phyloP scores from a whole-genome alignment of 2,888 invertebrate species.

The Icerya purchasi region DNA sequence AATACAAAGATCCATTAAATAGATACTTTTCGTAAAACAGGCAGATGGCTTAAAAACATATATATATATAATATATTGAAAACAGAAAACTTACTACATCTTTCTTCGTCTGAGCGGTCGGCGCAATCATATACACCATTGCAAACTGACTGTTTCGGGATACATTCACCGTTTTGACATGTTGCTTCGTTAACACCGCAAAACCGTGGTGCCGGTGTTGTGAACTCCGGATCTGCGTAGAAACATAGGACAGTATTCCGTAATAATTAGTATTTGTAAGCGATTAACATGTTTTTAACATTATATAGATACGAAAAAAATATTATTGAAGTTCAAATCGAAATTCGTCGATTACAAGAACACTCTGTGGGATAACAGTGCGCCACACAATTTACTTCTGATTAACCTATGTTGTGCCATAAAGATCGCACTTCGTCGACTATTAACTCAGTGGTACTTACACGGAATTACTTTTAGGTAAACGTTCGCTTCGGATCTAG shows the following conservation, averaged over 20 bases:
- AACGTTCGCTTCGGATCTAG: conserved; percentile 45
- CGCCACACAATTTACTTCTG: too few relatives aligned
- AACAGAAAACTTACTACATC: conserved; percentile 46
- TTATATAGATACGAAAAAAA: too few relatives aligned
- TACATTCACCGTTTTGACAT: conserved; percentile 78
- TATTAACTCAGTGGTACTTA: conserved; percentile 33
- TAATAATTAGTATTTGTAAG: too few relatives aligned
- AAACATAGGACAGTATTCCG: too few relatives aligned
- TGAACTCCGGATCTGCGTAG: conserved; percentile 15
- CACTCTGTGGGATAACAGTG: too few relatives aligned
- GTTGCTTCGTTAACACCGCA: conserved; percentile 54
- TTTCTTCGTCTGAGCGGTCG: conserved; percentile 75
- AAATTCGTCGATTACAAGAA: too few relatives aligned
- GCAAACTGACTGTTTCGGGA: conserved; percentile 54
- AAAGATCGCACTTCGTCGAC: neutral
- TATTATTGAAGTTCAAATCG: too few relatives aligned
- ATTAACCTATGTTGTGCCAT: neutral
- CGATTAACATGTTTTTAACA: too few relatives aligned
- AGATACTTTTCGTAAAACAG: neutral
- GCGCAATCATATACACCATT: conserved; percentile 53
- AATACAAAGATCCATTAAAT: neutral
- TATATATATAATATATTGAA: conserved; percentile 3
- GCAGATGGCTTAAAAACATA: conserved; percentile 17
- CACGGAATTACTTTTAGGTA: conserved; percentile 50
- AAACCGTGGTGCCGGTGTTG: conserved; percentile 31